These are phyloP conservation scores for Sicus ferrugineus DNA, from an alignment of 2,888 invertebrate genomes.

Conservation along the genomic window DNA sequence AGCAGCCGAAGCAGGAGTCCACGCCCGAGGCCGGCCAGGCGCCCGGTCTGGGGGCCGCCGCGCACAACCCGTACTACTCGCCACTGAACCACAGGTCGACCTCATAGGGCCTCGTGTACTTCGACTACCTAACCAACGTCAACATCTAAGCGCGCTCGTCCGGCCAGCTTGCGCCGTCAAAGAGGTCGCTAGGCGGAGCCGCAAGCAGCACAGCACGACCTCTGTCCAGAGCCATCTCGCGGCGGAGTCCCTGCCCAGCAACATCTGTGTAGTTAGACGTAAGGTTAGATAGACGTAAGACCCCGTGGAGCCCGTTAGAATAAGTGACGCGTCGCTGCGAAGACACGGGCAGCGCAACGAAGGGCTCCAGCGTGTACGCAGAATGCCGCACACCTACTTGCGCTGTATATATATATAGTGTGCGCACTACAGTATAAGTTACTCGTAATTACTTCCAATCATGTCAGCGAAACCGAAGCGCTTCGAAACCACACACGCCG, in stretches of 20 bases:
- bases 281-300: conserved; percentile 6
- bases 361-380: too few relatives aligned
- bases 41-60: conserved; percentile 36
- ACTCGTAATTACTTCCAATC: too few relatives aligned
- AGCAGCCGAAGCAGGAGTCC: conserved; percentile 70
- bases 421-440: too few relatives aligned
- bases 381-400: too few relatives aligned
- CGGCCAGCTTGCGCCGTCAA: background rate
- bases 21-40: conserved; percentile 29
- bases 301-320: too few relatives aligned
- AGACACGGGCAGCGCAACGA: too few relatives aligned
- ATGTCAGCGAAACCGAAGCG: too few relatives aligned
- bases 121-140: conserved; percentile 58
- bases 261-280: conserved; percentile 10
- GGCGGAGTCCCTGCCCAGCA: conserved; percentile 19
- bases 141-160: conserved; percentile 48
- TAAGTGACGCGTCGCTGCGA: too few relatives aligned
- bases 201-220: background rate
- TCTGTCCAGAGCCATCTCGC: too few relatives aligned
- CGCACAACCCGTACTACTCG: conserved; percentile 55
- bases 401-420: too few relatives aligned
- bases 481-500: too few relatives aligned
- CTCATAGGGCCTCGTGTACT: conserved; percentile 63
- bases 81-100: conserved; percentile 61
- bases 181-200: background rate